Conservation (phyloP, 2,888 invertebrate species). For the Drosophila rubida region DNA sequence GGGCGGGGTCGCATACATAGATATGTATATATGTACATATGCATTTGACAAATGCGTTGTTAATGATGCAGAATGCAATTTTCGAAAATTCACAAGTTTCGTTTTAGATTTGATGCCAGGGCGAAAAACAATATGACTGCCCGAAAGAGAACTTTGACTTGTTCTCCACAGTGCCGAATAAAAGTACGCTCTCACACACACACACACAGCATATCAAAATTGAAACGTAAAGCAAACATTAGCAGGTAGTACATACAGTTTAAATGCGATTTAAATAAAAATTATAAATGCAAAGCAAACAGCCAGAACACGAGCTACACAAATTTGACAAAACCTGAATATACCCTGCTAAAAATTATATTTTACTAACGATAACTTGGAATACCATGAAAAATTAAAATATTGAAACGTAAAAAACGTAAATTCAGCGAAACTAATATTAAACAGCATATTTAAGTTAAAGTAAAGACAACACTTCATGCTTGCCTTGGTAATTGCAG, state of each 20-base stretch:
- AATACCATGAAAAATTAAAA: too few species aligned
- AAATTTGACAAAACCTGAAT: background rate
- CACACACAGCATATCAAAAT: conserved; percentile 7
- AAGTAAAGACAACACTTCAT: too few species aligned
- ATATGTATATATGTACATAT: conserved; percentile 37
- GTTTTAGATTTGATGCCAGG: conserved; percentile 54
- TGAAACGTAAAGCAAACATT: conserved; percentile 23
- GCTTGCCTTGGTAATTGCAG: conserved; percentile 2
- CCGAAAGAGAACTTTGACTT: conserved; percentile 21
- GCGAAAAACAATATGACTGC: conserved; percentile 25
- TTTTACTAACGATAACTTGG: too few species aligned
- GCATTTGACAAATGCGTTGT: conserved; percentile 79
- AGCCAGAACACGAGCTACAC: background rate
- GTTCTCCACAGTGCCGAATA: background rate
- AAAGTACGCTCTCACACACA: conserved; percentile 5
- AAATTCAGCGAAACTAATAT: too few species aligned
- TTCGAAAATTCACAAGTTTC: conserved; percentile 74
- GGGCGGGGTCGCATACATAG: conserved; percentile 5
- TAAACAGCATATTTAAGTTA: too few species aligned
- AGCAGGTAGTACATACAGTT: conserved; percentile 26
- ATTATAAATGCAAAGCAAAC: conserved; percentile 39
- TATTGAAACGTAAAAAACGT: too few species aligned
- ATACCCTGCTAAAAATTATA: conserved; percentile 2
- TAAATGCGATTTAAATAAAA: conserved; percentile 47
- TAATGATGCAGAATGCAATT: conserved; percentile 80